Evolutionary conservation across 2,888 invertebrate genomes (phyloP), one percentile per base, ranked within the genome.

Genomic region (Thereva nobilitata): DNA sequence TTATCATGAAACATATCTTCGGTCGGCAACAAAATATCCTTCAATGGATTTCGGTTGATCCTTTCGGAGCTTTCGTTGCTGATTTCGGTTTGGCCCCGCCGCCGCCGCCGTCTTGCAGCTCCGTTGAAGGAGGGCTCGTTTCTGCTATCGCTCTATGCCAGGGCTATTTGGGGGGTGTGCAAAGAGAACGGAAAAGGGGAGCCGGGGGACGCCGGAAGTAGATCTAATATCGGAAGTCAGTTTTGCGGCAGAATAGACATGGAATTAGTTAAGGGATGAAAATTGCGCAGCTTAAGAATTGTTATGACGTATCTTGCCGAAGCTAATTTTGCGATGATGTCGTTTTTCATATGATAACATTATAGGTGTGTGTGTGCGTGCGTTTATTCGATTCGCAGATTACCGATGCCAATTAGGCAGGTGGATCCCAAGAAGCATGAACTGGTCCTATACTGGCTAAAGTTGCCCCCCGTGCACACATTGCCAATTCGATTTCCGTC

Each of bases 1-100:
- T 64, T 64, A 64, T 64, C 64, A 64, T 44, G 53, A 45, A 54
- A 68, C 68, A 59, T 38, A 68, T 45, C 61, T 64, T 44, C 34
- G 12, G 44, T 42, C 35, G 55, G 35, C 63, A 50, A 41, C 41
- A 54, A 63, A 55, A 65, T 55, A 65, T 40, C 65, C 65, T 54
- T 50, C 50, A 49, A 41, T 9, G 65, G 65, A 56, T 49, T 65
- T 55, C 41, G 35, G 65, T 65, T 65, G 53, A 65, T 65, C 65
- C 65, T 45, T 54, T 53, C 35, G 65, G 47, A 47, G 55, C 49
- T 54, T 56, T 47, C 55, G 40, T 59, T 61, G 50, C n/a, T 65
- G 54, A 52, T 63, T 55, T 47, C 9, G 47, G 44, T 41, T n/a
- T 34, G 8, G 23, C 44, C 44, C 53, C 37, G n/a, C 42, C 9